These are phyloP conservation scores for Altica lythri DNA, from an alignment of 2,888 invertebrate genomes.

Conservation along the genomic window DNA sequence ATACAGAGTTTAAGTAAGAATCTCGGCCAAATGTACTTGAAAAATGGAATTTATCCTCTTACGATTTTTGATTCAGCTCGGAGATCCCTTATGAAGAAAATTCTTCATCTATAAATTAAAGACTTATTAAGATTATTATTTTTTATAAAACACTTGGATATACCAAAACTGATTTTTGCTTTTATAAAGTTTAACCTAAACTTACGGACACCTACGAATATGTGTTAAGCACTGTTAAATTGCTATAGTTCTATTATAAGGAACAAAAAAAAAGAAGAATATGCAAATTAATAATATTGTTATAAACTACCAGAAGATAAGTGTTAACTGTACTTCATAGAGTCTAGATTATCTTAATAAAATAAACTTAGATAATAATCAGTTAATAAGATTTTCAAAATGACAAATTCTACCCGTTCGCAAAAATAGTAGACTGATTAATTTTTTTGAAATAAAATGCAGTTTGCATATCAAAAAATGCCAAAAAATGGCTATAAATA, in stretches of 20 bases:
- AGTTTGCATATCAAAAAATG: constrained; percentile 41
- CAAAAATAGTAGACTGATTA: constrained; percentile 36
- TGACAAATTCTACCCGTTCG: constrained; percentile 29
- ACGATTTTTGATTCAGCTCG: too few relatives aligned
- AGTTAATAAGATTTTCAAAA: constrained; percentile 35
- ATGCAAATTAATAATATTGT: constrained; percentile 52
- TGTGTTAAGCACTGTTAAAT: constrained; percentile 51
- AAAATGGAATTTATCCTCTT: too few relatives aligned
- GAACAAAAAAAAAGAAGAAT: constrained; percentile 45
- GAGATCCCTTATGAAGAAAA: too few relatives aligned
- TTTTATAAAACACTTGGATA: too few relatives aligned
- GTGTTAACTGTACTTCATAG: constrained; percentile 60
- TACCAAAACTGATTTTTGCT: too few relatives aligned
- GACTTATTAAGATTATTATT: too few relatives aligned
- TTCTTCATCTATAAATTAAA: too few relatives aligned
- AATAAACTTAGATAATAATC: constrained; percentile 35
- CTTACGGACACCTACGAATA: constrained; percentile 27
- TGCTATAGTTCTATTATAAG: constrained; percentile 51
- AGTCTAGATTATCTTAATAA: constrained; percentile 58
- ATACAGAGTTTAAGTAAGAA: too few relatives aligned
- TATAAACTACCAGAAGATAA: constrained; percentile 57
- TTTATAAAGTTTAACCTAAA: constrained; percentile 5
- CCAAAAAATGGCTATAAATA: constrained; percentile 8
- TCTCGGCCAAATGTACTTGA: too few relatives aligned
- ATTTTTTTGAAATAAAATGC: constrained; percentile 38